Evolutionary conservation across 2,797 vertebrate species (phyloP).

Genomic region (Rhadinocentrus ornatus): DNA sequence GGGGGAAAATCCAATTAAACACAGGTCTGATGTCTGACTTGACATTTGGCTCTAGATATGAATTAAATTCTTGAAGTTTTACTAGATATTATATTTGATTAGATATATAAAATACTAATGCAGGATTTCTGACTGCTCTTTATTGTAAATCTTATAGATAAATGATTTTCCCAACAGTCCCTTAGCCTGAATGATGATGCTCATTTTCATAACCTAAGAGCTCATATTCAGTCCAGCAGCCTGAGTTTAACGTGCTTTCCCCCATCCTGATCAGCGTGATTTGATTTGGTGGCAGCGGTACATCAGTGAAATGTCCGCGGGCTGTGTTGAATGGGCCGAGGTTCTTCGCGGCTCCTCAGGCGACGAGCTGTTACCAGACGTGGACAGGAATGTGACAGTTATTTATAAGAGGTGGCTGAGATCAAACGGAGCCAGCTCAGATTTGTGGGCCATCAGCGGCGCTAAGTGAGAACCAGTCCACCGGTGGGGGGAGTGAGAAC

Average conservation of each 20-base stretch:
- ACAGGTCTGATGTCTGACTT: too few species aligned
- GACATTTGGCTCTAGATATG: background rate
- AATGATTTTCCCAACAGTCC: background rate
- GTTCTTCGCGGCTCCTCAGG: background rate
- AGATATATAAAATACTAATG: background rate
- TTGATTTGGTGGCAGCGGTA: conserved; percentile 8
- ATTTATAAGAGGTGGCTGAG: conserved; percentile 23
- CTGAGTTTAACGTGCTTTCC: background rate
- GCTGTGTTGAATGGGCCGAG: background rate
- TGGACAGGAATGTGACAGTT: conserved; percentile 28
- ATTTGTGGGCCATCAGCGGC: conserved; percentile 14
- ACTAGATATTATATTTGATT: background rate
- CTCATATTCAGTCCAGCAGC: background rate
- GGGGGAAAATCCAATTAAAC: too few species aligned
- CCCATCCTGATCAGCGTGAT: background rate
- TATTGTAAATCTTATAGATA: background rate
- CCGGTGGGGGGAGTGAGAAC: conserved; percentile 40
- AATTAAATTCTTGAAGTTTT: background rate
- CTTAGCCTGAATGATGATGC: conserved; percentile 21
- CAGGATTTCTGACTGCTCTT: background rate
- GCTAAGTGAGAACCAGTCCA: conserved; percentile 1
- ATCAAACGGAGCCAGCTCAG: conserved; percentile 38
- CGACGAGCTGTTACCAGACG: conserved; percentile 6
- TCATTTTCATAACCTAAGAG: conserved; percentile 3
- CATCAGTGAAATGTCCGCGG: conserved; percentile 5